phyloP scores from a whole-genome alignment of 2,113 vertebrate species.

The Pituophis catenifer region DNA sequence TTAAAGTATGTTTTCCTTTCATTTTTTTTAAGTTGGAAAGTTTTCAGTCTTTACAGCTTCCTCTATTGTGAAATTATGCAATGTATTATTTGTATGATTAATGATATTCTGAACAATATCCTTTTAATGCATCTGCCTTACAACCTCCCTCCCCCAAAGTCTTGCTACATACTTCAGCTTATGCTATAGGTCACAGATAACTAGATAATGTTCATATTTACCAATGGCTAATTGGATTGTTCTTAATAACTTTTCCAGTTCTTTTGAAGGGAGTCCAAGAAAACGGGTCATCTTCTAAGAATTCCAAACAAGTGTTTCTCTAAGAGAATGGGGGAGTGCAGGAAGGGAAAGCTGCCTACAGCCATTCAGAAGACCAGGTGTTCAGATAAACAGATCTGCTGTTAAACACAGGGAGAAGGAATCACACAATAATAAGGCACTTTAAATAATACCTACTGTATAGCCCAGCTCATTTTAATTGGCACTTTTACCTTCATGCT shows the following conservation, averaged over 20 bases:
- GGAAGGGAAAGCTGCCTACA: background rate
- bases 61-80: background rate
- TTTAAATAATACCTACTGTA: background rate
- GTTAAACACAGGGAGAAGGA: background rate
- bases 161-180: background rate
- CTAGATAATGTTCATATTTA: conserved; percentile 1
- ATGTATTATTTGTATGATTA: background rate
- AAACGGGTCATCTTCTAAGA: background rate
- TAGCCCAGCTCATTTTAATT: background rate
- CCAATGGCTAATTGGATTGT: conserved; percentile 17
- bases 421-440: background rate
- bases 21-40: background rate
- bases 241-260: conserved; percentile 3
- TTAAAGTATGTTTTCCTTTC: background rate
- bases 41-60: background rate
- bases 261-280: background rate
- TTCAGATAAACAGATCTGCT: conserved; percentile 3
- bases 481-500: background rate
- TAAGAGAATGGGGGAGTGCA: background rate
- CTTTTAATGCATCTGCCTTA: background rate
- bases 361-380: conserved; percentile 18
- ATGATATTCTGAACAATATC: background rate
- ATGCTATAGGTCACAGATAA: background rate
- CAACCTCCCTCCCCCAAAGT: background rate
- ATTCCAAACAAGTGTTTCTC: background rate